A percentile compares a stretch with the other conserved stretches of the same genome.
Evolutionary conservation across 2,113 vertebrate genomes (phyloP).

Genomic region (Cinclus cinclus): DNA sequence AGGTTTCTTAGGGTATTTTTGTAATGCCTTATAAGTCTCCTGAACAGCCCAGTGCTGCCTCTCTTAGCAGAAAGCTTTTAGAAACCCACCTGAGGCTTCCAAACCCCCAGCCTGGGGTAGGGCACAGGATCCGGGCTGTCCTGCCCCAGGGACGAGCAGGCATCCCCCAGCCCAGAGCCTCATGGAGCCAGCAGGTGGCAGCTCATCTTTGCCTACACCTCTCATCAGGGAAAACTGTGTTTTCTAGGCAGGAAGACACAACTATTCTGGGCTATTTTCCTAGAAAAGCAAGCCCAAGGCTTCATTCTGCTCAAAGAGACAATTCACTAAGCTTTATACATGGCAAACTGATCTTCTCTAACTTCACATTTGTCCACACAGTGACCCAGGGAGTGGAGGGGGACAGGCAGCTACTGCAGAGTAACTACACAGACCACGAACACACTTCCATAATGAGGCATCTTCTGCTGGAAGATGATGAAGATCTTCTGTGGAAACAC

Average conservation of each 20-base stretch:
- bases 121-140: neutral
- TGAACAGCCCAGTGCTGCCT: neutral
- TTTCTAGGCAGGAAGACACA: neutral
- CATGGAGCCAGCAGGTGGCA: slow-evolving; percentile 18
- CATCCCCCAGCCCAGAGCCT: neutral
- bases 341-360: neutral
- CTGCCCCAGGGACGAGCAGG: neutral
- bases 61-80: neutral
- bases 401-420: neutral
- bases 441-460: neutral
- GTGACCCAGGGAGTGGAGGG: rapidly evolving
- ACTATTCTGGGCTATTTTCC: neutral
- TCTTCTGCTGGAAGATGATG: no score
- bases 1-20: neutral
- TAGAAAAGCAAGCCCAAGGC: neutral
- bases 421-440: neutral
- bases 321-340: neutral
- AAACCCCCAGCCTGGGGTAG: neutral
- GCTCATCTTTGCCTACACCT: neutral
- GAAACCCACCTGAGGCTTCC: neutral
- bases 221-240: neutral
- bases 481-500: no score
- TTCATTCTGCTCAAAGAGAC: neutral
- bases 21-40: neutral
- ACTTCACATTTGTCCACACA: neutral